A percentile compares a stretch with the other conserved stretches of the same genome.
Conservation (phyloP, 92 coral and sea anemone genomes). For the Umimayanthus chanpuru region DNA sequence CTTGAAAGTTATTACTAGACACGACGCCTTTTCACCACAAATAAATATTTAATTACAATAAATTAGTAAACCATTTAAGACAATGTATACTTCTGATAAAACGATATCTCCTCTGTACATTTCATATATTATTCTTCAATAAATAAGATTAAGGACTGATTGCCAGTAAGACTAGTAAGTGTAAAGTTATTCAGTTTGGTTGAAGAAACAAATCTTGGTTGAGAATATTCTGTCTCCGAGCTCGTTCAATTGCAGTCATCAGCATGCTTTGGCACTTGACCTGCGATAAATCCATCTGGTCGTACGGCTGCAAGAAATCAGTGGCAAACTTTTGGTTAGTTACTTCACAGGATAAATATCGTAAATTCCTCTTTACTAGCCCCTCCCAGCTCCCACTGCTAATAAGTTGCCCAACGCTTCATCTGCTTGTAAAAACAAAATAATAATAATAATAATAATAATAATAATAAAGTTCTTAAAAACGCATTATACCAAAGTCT, state of each 20-base stretch:
- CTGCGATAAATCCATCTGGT: constrained; percentile 95
- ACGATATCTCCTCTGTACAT: constrained; percentile 38
- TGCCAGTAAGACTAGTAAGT: not conserved
- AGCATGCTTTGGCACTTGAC: constrained; percentile 97
- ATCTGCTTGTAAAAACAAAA: too few species aligned
- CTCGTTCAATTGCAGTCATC: constrained; percentile 90
- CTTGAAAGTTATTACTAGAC: not conserved
- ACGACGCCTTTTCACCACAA: constrained; percentile 30
- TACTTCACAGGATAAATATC: not conserved
- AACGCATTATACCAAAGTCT: too few species aligned
- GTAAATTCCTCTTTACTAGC: not conserved
- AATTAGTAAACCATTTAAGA: constrained; percentile 25
- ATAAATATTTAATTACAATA: constrained; percentile 45
- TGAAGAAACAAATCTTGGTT: constrained; percentile 93
- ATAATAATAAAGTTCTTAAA: too few species aligned
- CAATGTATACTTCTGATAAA: constrained; percentile 40
- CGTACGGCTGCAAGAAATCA: constrained; percentile 77
- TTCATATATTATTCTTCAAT: constrained; percentile 41
- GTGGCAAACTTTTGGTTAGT: not conserved
- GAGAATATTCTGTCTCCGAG: constrained; percentile 91
- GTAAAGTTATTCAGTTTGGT: constrained; percentile 58
- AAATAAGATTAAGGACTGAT: constrained; percentile 35
- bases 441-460: too few species aligned
- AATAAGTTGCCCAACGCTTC: too few species aligned
- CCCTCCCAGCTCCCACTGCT: not conserved